Percentiles rank a stretch among this genome's conserved stretches.
Conservation (phyloP, 2,888 invertebrate genomes). For the Microplitis deprimator region DNA sequence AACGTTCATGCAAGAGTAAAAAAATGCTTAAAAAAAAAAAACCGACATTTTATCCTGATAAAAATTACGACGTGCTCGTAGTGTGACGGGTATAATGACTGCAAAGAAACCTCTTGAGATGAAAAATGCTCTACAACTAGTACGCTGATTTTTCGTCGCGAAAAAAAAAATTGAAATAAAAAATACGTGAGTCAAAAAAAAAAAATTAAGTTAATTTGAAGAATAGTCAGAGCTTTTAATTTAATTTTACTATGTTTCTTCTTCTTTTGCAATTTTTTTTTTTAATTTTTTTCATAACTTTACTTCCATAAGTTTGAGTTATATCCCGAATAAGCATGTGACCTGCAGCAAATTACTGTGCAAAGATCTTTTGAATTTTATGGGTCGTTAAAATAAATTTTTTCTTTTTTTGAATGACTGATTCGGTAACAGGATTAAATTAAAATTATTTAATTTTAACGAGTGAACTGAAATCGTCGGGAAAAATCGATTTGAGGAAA, state of each 20-base stretch:
- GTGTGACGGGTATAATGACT: constrained; percentile 41
- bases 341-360: neutral
- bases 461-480: too few species aligned
- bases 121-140: constrained; percentile 34
- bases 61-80: constrained; percentile 29
- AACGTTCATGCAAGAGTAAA: constrained; percentile 5
- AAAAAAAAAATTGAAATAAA: constrained; percentile 20
- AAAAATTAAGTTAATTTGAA: constrained; percentile 22
- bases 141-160: constrained; percentile 33
- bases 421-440: neutral
- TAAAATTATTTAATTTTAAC: too few species aligned
- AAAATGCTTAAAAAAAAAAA: constrained; percentile 21
- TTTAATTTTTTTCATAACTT: neutral
- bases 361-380: neutral
- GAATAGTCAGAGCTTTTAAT: constrained; percentile 28
- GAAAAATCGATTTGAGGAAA: too few species aligned
- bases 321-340: constrained; percentile 10
- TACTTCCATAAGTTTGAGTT: neutral
- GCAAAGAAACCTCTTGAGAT: constrained; percentile 30
- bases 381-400: neutral
- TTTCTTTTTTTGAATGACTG: neutral
- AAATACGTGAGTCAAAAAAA: neutral
- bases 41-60: constrained; percentile 17
- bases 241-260: constrained; percentile 6
- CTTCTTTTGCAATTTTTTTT: neutral